phyloP scores from a whole-genome alignment of 1,140 invertebrate species.

The Drosophila leontia region DNA sequence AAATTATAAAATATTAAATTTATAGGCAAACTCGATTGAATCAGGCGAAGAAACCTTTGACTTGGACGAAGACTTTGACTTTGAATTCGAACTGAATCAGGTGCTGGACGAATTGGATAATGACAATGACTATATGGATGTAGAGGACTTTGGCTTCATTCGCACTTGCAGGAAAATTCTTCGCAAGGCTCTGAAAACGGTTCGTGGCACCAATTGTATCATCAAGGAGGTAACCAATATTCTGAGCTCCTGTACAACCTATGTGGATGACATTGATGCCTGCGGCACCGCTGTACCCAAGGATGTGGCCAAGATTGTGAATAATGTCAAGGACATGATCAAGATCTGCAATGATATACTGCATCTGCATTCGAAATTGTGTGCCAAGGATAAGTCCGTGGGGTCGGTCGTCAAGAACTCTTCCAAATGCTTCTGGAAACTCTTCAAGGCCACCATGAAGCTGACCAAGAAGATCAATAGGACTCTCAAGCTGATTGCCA shows the following conservation, averaged over 20 bases:
- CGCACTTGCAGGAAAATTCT: conserved; percentile 14
- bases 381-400: conserved; percentile 13
- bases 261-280: conserved; percentile 50
- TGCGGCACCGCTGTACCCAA: conserved; percentile 59
- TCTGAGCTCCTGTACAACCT: conserved; percentile 41
- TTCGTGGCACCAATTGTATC: conserved; percentile 67
- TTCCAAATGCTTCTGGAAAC: conserved; percentile 28
- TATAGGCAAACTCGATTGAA: conserved; percentile 8
- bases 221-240: conserved; percentile 47
- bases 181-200: conserved; percentile 35
- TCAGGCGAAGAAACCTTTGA: neutral
- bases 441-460: conserved; percentile 33
- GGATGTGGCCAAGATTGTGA: conserved; percentile 58
- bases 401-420: neutral
- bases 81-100: conserved; percentile 11
- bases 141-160: conserved; percentile 45
- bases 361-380: conserved; percentile 38
- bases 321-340: conserved; percentile 51
- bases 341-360: conserved; percentile 50
- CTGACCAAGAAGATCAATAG: conserved; percentile 38
- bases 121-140: conserved; percentile 51
- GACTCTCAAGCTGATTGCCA: conserved; percentile 33
- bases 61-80: neutral
- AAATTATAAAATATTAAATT: too few relatives aligned
- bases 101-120: conserved; percentile 40